Evolutionary conservation across 1,140 invertebrate species (phyloP).

Genomic region (Drepana arcuata): DNA sequence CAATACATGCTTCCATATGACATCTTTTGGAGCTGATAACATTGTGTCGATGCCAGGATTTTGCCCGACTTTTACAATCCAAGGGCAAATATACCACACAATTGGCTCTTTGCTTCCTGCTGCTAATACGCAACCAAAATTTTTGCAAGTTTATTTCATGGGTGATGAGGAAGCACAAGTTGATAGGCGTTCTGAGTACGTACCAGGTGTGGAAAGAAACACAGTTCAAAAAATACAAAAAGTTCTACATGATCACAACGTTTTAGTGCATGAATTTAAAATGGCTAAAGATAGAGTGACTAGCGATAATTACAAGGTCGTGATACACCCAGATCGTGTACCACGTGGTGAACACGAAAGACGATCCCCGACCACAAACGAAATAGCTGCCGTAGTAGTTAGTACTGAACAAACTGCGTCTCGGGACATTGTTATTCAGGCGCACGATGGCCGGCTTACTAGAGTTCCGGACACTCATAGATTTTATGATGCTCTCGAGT

Average conservation of each 20-base stretch:
- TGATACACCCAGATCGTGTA: slow-evolving; percentile 7
- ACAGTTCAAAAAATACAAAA: slow-evolving; percentile 20
- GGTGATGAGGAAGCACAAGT: slow-evolving; percentile 20
- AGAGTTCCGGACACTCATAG: slow-evolving; percentile 22
- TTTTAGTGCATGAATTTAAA: slow-evolving; percentile 21
- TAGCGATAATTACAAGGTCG: slow-evolving; percentile 6
- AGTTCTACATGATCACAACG: slow-evolving; percentile 19
- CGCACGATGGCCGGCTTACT: slow-evolving; percentile 14
- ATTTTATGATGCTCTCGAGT: slow-evolving; percentile 20
- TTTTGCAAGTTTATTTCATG: slow-evolving; percentile 22
- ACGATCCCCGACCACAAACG: slow-evolving; percentile 7
- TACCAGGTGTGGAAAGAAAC: slow-evolving; percentile 15
- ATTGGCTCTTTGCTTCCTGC: slow-evolving; percentile 18
- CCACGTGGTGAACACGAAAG: slow-evolving; percentile 7
- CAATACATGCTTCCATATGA: slow-evolving; percentile 24
- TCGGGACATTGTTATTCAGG: slow-evolving; percentile 20
- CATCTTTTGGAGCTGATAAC: slow-evolving; percentile 23
- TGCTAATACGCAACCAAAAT: slow-evolving; percentile 16
- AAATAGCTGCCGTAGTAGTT: slow-evolving; percentile 24
- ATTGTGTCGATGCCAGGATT: slow-evolving; percentile 20
- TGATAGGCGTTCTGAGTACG: slow-evolving; percentile 16
- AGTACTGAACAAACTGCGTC: slow-evolving; percentile 14
- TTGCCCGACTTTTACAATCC: slow-evolving; percentile 20
- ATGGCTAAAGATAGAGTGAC: slow-evolving; percentile 6
- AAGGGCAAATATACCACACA: slow-evolving; percentile 17